Percentiles rank a stretch among this genome's conserved stretches.
These are phyloP conservation scores for Scaptodrosophila lebanonensis DNA, from an alignment of 1,140 invertebrate species.

Conservation along the genomic window DNA sequence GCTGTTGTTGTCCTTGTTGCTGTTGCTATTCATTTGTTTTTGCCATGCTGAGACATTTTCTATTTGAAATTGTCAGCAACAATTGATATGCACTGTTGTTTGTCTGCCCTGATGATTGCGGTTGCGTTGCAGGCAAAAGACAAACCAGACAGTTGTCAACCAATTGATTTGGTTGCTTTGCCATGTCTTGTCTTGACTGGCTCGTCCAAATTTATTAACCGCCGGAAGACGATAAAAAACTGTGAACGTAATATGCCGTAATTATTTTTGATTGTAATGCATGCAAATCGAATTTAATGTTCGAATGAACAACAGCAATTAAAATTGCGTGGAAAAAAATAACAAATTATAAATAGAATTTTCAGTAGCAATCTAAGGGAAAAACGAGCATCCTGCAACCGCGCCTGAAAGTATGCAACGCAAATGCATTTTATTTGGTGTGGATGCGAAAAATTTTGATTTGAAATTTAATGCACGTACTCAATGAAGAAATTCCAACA, in stretches of 20 bases:
- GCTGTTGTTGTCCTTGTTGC: constrained; percentile 13
- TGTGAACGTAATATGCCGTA: no score
- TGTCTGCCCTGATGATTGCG: constrained; percentile 35
- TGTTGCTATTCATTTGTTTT: constrained; percentile 65
- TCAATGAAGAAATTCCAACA: constrained; percentile 74
- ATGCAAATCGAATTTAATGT: background rate
- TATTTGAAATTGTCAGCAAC: constrained; percentile 70
- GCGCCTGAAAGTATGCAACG: constrained; percentile 51
- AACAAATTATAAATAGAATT: constrained; percentile 6
- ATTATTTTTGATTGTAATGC: no score
- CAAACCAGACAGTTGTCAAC: background rate
- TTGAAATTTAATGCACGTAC: constrained; percentile 73
- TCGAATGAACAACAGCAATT: constrained; percentile 40
- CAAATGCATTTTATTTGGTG: constrained; percentile 45
- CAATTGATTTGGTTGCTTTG: constrained; percentile 41
- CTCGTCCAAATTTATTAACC: no score
- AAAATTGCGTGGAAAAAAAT: constrained; percentile 15
- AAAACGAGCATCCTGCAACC: constrained; percentile 10
- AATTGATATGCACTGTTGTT: constrained; percentile 64
- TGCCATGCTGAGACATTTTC: constrained; percentile 62
- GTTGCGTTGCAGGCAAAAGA: constrained; percentile 21
- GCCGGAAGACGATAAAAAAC: no score
- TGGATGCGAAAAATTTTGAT: constrained; percentile 48
- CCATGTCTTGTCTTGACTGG: no score
- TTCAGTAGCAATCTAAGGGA: background rate